Conservation (phyloP, 2,113 vertebrate genomes). For the Zosterops japonicus region DNA sequence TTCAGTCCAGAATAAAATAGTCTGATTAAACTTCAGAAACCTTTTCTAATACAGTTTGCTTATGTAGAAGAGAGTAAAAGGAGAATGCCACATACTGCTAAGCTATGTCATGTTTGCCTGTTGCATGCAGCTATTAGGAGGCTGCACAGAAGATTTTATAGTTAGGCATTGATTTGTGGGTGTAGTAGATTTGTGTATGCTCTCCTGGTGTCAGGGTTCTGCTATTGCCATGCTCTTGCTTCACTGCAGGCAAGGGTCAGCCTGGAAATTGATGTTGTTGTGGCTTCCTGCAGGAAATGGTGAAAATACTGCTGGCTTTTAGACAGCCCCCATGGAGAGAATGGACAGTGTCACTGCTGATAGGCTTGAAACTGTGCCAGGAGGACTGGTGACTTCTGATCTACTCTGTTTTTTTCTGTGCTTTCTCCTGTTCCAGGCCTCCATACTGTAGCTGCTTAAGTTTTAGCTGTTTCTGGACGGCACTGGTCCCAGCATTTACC, state of each 20-base stretch:
- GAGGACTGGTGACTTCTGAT: background rate
- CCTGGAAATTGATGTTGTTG: background rate
- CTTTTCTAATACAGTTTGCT: background rate
- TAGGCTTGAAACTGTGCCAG: background rate
- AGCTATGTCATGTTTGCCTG: background rate
- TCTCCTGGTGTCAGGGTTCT: background rate
- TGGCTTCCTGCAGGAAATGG: conserved; percentile 2
- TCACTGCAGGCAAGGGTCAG: background rate
- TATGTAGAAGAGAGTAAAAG: background rate
- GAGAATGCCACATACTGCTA: background rate
- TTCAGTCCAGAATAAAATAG: background rate
- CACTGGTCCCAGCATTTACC: background rate
- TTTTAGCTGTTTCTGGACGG: background rate
- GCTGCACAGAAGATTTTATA: background rate
- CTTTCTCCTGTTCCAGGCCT: background rate
- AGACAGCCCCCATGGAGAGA: background rate
- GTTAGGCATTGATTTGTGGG: background rate
- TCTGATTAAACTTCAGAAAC: background rate
- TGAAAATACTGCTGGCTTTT: background rate
- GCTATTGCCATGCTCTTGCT: background rate
- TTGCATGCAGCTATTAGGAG: background rate
- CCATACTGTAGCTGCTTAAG: background rate
- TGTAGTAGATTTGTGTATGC: background rate
- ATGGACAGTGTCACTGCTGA: background rate
- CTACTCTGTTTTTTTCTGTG: background rate